Base-by-base conservation (phyloP, 1,140 invertebrate species). In the Bombus turneri region DNA sequence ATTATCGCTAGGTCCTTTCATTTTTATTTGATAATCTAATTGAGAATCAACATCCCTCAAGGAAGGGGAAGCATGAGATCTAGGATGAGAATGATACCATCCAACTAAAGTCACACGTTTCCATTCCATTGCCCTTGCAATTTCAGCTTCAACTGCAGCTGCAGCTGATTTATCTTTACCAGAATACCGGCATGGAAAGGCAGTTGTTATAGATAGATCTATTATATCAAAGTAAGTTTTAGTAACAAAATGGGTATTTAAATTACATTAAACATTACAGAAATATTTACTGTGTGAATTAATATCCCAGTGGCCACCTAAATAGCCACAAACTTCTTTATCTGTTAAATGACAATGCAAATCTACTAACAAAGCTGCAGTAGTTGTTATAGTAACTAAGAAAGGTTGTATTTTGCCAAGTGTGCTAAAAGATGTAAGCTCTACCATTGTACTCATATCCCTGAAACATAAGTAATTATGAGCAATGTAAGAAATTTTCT, bases 11-110 rank as follows among this genome's bases (percentile, higher is more conserved):
- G 97, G 96, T 2, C 98, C 98, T 91, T 98, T 98, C 98, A 99
- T 98, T 93, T 97, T 97, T 74, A 99, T 98, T 95, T 99, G 98
- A 96, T 99, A 99, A 90, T 99, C 98, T 81, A 99, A 95, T 94
- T 99, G 99, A 86, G 97, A 97, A 92, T 99, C 98, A 86, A 99
- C 98, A 94, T 99, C 99, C 71, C 98, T 96, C 1, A 99, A 95
- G 31, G 98, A 98, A 18, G 98, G 98, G 86, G 98, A 97, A 18
- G 98, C 97, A 87, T 97, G 97, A 85, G 98, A 97, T 68, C 97
- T 96, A 1, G 98, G 98, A 96, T 99, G 98, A n/a, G 98, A 99
- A 93, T 99, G 98, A 96, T 99, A 99, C 98, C 98, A 99, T 9
- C 98, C 98, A 57, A 99, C 97, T 18, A 99, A 95, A 43, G 97